Evolutionary conservation across 2,888 invertebrate genomes (phyloP), one percentile per base, ranked within the genome.

Genomic region (Alviniconcha strummeri): DNA sequence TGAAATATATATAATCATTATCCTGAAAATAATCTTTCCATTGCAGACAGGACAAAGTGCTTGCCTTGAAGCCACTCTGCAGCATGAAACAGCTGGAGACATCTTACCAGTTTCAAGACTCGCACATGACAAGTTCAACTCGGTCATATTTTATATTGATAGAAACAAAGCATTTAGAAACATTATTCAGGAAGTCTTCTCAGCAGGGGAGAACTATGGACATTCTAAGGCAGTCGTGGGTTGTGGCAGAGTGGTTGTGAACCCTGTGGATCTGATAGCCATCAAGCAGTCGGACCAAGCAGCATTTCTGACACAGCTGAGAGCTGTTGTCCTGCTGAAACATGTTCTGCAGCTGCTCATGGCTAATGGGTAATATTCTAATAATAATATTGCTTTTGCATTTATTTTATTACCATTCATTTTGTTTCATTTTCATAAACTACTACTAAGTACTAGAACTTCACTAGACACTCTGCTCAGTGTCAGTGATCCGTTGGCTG

Each of bases 341-440:
- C 89, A 89, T 85, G 72, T 86, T 5, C 60, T 77, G n/a, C 80
- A 81, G 11, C 80, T 89, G 67, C 76, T 89, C 13, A 64, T 78
- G 60, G 83, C 82, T 64, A 85, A 88, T 86, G 87, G 90, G 90
- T 89, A 85, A 86, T 8, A 13, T 36, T 36, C 36, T 36, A 36
- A 36, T 36, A 36, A 3, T 36, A 36, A 36, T 36, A 36, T 36
- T 36, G 36, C 36, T 36, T 36, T 36, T 36, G 36, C 36, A 3
- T 36, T 36, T 36, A 36, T 36, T 36, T 36, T 36, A 36, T 36
- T 36, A 36, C 36, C 36, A 36, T 36, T 36, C 36, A 36, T 36
- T 36, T 36, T 36, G 36, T 3, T 36, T 36, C 36, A 36, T 36
- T 36, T 36, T 36, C 36, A 36, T 36, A 3, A 36, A 36, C 36